phyloP scores from a whole-genome alignment of 1,140 invertebrate genomes.

The Colletes latitarsis region DNA sequence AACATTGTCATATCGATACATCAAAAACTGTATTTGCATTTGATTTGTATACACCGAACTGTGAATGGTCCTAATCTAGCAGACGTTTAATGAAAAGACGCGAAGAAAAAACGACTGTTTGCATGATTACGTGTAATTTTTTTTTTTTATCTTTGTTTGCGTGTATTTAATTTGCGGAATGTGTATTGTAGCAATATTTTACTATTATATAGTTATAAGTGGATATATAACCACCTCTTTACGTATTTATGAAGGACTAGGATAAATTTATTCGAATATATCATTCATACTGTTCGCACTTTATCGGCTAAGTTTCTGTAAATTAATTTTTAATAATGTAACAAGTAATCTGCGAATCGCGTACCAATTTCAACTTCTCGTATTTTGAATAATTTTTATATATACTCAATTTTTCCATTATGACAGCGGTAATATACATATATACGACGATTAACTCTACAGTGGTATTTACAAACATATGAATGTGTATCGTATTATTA shows the following conservation, averaged over 20 bases:
- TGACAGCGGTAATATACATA: constrained; percentile 14
- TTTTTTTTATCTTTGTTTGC: constrained; percentile 32
- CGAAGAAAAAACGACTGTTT: constrained; percentile 33
- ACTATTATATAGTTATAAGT: constrained; percentile 45
- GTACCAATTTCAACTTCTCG: constrained; percentile 33
- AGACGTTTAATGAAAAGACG: constrained; percentile 44
- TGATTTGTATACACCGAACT: constrained; percentile 45
- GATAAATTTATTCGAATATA: constrained; percentile 50
- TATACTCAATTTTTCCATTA: constrained; percentile 36
- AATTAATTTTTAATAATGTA: constrained; percentile 31
- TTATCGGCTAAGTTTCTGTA: constrained; percentile 43
- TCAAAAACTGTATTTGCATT: constrained; percentile 46
- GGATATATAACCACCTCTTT: constrained; percentile 40
- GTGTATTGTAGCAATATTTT: constrained; percentile 52
- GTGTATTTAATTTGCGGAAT: constrained; percentile 56
- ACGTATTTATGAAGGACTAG: constrained; percentile 39
- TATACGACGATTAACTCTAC: constrained; percentile 19
- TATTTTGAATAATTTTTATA: constrained; percentile 63
- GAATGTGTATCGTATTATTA: constrained; percentile 15
- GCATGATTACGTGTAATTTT: constrained; percentile 24
- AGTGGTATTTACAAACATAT: constrained; percentile 32
- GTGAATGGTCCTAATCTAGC: constrained; percentile 58
- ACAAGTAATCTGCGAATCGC: constrained; percentile 36
- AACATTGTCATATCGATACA: constrained; percentile 61
- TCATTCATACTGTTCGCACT: constrained; percentile 31